Evolutionary conservation across 35 echinoderm and acorn worm genomes (phyloP).

Genomic region (Anneissia japonica): DNA sequence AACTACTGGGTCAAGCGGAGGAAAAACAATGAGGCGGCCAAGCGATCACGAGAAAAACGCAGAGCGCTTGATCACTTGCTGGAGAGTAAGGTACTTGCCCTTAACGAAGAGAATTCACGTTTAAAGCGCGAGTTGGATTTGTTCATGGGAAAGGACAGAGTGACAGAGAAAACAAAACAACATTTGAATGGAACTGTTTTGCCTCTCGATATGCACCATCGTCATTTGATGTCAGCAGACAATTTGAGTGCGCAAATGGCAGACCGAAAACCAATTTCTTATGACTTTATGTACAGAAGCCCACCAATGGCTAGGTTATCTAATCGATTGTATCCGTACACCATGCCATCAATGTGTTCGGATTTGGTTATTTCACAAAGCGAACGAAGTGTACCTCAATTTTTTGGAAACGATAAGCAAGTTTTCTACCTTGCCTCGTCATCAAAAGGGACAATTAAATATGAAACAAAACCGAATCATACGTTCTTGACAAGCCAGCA

Average conservation of each 20-base stretch:
- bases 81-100: constrained; percentile 51
- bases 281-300: no score
- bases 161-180: neutral
- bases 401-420: neutral
- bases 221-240: no score
- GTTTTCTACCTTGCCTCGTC: neutral
- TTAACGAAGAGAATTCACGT: constrained; percentile 62
- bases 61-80: constrained; percentile 65
- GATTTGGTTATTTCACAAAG: neutral
- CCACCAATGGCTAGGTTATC: no score
- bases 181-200: no score
- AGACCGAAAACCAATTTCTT: no score
- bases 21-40: constrained; percentile 92
- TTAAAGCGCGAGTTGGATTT: constrained; percentile 56
- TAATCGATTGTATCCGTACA: no score
- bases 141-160: constrained; percentile 23
- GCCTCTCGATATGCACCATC: no score
- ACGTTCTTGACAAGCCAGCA: neutral
- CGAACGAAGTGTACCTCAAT: neutral
- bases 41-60: constrained; percentile 83
- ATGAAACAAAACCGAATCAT: neutral
- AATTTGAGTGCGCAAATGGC: no score
- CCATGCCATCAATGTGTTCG: neutral
- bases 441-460: neutral
- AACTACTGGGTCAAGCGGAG: constrained; percentile 80